Conservation (phyloP, 2,797 vertebrate genomes). For the Hemitrygon akajei region DNA sequence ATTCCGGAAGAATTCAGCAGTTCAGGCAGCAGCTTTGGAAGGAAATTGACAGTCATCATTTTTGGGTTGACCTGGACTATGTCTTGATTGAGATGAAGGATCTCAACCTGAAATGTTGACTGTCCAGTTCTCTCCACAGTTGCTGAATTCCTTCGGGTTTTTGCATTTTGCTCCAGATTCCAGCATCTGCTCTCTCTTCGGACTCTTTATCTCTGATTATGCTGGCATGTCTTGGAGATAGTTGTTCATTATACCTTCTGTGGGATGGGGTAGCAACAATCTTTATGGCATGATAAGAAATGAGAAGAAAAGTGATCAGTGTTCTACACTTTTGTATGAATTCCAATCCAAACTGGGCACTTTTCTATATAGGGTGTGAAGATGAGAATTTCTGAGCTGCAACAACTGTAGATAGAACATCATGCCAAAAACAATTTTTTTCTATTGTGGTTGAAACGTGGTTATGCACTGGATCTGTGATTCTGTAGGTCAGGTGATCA, state of each 20-base stretch:
- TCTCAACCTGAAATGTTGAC: no score
- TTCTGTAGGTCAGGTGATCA: neutral
- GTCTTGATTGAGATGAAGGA: no score
- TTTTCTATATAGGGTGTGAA: neutral
- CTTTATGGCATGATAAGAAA: neutral
- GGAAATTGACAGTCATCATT: no score
- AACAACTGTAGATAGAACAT: neutral
- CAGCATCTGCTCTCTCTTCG: no score
- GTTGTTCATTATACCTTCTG: neutral
- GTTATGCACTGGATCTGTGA: neutral
- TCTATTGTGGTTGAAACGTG: neutral
- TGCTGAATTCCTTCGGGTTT: no score
- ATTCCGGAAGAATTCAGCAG: no score
- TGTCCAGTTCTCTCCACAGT: no score
- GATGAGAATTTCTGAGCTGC: neutral
- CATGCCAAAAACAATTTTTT: neutral
- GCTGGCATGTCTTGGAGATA: neutral
- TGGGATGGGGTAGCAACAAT: neutral
- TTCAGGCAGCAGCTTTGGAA: no score
- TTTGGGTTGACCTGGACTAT: no score
- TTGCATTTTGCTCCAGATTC: no score
- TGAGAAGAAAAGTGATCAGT: neutral
- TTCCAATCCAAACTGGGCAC: neutral
- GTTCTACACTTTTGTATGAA: neutral
- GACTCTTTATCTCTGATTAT: no score